A percentile compares a stretch with the other conserved stretches of the same genome.
Evolutionary conservation across 2,113 vertebrate species (phyloP).

Genomic region (Picathartes gymnocephalus): DNA sequence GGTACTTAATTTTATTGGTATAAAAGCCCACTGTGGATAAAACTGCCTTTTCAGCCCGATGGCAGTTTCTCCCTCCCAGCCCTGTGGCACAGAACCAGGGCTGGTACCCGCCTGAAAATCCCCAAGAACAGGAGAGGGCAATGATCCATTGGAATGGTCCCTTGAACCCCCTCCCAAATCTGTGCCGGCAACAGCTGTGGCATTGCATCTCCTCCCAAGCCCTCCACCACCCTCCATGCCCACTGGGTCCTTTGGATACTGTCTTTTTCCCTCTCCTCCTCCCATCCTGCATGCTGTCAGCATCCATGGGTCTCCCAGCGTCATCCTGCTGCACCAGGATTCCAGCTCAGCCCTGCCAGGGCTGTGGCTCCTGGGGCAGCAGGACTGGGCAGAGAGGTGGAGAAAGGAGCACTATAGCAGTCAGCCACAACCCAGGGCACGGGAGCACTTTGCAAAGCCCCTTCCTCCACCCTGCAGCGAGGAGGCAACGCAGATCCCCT

Average conservation of each 20-base stretch:
- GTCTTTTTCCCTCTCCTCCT: neutral
- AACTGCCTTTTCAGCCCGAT: neutral
- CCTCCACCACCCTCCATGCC: neutral
- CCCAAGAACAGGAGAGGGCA: neutral
- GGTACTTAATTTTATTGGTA: slow-evolving; percentile 52
- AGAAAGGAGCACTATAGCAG: neutral
- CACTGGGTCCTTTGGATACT: neutral
- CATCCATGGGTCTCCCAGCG: neutral
- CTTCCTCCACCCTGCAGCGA: neutral
- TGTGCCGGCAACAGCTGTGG: neutral
- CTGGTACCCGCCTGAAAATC: slow-evolving; percentile 4
- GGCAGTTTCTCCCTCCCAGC: neutral
- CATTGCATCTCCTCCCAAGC: neutral
- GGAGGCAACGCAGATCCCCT: neutral
- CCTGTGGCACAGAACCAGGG: neutral
- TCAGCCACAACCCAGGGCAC: accelerated
- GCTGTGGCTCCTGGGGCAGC: neutral
- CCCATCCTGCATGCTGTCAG: neutral
- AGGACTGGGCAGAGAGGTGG: neutral
- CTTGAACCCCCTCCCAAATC: neutral
- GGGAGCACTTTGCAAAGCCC: neutral
- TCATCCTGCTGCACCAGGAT: neutral
- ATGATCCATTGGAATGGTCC: neutral
- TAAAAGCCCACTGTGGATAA: slow-evolving; percentile 46
- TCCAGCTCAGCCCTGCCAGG: neutral